Conservation (phyloP, 2,797 vertebrate genomes). For the Semotilus atromaculatus region DNA sequence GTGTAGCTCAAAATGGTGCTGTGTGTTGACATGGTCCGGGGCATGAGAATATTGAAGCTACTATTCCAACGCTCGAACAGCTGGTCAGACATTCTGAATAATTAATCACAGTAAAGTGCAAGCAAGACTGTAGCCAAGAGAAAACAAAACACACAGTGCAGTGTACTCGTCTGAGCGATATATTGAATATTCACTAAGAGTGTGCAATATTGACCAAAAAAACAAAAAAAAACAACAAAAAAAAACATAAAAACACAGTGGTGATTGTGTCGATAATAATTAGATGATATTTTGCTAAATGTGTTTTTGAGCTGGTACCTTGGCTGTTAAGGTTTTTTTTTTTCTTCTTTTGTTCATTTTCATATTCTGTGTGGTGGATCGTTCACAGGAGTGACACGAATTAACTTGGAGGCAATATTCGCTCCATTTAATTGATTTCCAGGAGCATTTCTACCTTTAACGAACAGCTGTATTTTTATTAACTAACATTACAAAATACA, state of each 20-base stretch:
- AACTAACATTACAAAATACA: too few relatives aligned
- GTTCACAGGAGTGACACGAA: not conserved
- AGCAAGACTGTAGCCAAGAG: conserved; percentile 11
- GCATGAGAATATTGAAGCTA: conserved; percentile 10
- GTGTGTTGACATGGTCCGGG: not conserved
- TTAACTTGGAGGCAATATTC: not conserved
- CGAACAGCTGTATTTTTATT: too few relatives aligned
- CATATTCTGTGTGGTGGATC: not conserved
- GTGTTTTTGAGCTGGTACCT: not conserved
- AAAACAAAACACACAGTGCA: conserved; percentile 19
- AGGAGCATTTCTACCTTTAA: not conserved
- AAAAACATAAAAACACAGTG: not conserved
- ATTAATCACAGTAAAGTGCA: conserved; percentile 37
- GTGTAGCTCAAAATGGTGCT: not conserved
- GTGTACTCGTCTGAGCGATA: not conserved
- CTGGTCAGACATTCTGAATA: conserved; percentile 43
- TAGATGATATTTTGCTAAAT: not conserved
- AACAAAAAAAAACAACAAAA: not conserved
- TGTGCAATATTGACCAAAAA: not conserved
- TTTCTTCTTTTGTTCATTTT: not conserved
- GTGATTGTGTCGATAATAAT: not conserved
- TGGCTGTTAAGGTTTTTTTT: not conserved
- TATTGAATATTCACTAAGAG: not conserved
- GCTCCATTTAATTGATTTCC: not conserved
- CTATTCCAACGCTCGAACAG: conserved; percentile 9